Evolutionary conservation across 1,140 invertebrate genomes (phyloP), one percentile per base, ranked within the genome.

Genomic region (Uloborus diversus): DNA sequence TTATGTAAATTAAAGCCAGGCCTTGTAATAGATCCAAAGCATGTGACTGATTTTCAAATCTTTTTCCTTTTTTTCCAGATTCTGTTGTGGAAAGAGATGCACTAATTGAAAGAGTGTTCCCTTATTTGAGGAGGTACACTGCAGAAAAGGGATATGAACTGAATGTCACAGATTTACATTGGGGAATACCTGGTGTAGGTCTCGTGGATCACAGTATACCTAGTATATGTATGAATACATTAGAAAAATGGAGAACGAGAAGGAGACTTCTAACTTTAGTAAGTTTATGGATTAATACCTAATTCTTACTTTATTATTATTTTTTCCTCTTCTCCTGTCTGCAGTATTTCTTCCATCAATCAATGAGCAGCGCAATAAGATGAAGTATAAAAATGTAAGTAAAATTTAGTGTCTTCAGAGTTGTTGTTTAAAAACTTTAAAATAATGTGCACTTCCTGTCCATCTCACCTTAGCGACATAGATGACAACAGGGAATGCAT

Each of bases 181-280:
- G 91, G 91, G 89, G 91, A 76, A 91, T 90, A 2, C 88, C 89
- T 5, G 86, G 91, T 9, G 91, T 91, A 81, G 90, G 91, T 81
- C 90, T 91, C 82, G 86, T 91, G 42, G 90, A 92, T 85, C 91
- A 92, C 84, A 89, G 91, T 81, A 92, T 93, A 85, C 92, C 91
- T 0, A 91, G 92, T 83, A 89, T 93, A 51, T 93, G 92, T 82
- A 88, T 93, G 53, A 89, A 47, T 25, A 51, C 47, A 9, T 47
- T 81, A 37, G 65, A 78, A 37, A 59, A 81, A 27, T 64, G 70
- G 62, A 76, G 69, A 23, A 66, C 64, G 17, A 81, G 80, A 42
- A 57, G 80, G 49, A 53, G 61, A 64, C 47, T 81, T 14, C 28
- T 81, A 5, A 78, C 73, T 47, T 28, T 81, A 56, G 80, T 81